A percentile compares a stretch with the other conserved stretches of the same genome.
Evolutionary conservation across 2,113 vertebrate species (phyloP).

Genomic region (Chloropsis hardwickii): DNA sequence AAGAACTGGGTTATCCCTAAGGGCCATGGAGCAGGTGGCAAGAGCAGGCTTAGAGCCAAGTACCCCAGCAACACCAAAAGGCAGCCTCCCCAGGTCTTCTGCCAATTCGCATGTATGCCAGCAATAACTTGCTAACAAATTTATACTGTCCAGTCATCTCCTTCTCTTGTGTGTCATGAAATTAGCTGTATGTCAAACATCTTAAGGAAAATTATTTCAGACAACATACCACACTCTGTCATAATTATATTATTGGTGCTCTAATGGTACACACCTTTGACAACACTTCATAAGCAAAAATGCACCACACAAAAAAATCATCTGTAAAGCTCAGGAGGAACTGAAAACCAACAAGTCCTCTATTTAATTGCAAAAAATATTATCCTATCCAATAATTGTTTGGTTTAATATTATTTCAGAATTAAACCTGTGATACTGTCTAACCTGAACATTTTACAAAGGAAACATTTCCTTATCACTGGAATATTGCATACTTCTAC

Average conservation of each 20-base stretch:
- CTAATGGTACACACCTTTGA: neutral
- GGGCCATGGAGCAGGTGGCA: accelerated
- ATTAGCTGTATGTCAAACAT: neutral
- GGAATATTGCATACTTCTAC: neutral
- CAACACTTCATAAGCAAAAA: neutral
- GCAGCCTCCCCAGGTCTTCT: neutral
- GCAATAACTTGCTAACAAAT: neutral
- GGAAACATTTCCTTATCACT: neutral
- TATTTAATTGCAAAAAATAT: neutral
- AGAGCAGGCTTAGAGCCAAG: neutral
- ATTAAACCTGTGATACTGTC: neutral
- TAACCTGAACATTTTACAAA: neutral
- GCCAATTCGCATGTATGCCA: accelerated
- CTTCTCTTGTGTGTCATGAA: neutral
- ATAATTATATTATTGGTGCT: neutral
- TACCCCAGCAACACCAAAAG: neutral
- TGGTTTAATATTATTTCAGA: neutral
- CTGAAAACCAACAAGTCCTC: neutral
- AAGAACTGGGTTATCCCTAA: neutral
- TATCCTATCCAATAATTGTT: neutral
- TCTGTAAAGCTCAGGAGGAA: neutral
- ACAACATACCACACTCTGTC: neutral
- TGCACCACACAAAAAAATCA: neutral
- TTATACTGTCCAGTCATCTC: neutral
- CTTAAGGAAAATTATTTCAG: neutral